phyloP scores from a whole-genome alignment of 2,113 vertebrate genomes.

The Centropus unirufus region DNA sequence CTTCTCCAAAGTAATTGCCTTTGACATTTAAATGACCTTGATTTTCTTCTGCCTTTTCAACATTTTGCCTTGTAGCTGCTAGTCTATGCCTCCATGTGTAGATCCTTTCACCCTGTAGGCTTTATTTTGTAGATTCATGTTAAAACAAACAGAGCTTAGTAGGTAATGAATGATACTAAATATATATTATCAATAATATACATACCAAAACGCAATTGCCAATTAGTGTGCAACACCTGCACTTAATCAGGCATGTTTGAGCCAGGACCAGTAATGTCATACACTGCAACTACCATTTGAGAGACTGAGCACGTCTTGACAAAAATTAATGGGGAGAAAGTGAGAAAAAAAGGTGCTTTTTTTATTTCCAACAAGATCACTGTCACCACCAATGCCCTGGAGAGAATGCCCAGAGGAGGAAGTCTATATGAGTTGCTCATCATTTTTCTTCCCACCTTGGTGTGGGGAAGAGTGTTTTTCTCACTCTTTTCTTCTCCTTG shows the following conservation, averaged over 20 bases:
- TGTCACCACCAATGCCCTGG: not conserved
- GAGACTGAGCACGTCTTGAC: not conserved
- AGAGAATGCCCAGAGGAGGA: not conserved
- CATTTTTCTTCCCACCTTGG: not conserved
- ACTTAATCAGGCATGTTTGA: not conserved
- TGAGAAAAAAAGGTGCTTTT: not conserved
- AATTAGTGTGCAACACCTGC: constrained; percentile 32
- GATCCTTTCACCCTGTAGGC: not conserved
- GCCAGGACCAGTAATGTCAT: not conserved
- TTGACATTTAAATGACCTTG: not conserved
- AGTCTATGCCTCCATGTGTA: rapidly evolving
- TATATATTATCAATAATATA: not conserved
- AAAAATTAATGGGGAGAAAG: not conserved
- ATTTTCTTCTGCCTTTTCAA: not conserved
- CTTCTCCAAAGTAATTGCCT: not conserved
- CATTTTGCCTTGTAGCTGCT: not conserved
- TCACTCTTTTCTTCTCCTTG: not conserved
- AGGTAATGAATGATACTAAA: not conserved
- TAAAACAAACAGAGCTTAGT: not conserved
- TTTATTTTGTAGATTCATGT: not conserved
- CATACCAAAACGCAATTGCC: not conserved
- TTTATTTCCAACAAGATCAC: not conserved
- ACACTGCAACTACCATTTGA: not conserved
- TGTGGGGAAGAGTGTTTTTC: rapidly evolving
- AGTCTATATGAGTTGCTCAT: not conserved